Base-by-base conservation (phyloP, 2,113 vertebrate genomes). In the Baryphthengus martii region DNA sequence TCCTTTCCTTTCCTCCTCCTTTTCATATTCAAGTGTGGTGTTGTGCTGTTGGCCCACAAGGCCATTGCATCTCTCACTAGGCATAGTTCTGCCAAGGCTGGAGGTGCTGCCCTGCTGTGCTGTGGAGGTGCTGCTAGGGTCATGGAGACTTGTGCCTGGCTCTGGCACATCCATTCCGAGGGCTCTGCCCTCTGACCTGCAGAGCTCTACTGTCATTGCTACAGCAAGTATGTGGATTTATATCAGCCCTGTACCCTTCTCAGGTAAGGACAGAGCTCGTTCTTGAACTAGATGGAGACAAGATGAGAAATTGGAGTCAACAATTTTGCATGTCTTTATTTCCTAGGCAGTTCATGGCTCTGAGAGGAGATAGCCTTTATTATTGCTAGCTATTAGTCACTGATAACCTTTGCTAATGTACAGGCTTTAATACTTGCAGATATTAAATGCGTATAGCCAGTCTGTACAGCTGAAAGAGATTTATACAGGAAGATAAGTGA, bases 21-120 rank as follows among this genome's bases (percentile, higher is more conserved):
- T 67, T 67, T 28, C 8, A 2, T 11, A 11, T 20, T 74, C 26
- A 23, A 33, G 29, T 6, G 15, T 67, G 58, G 15, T 67, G 58
- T 13, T 0, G 0, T 0, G 0, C 14, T 55, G 29, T 35, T 5
- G 6, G 20, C 23, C 2, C 11, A 40, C 10, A 24, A 65, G 53
- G 18, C 33, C 17, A 0, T 16, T 59, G 47, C 39, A 37, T 29
- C 26, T 58, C 29, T 19, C 28, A 1, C 23, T 2, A 2, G 3
- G 26, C 12, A 13, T 13, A 6, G 26, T 4, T 26, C 39, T 45
- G 59, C 50, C 35, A 29, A 67, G 84, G 45, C 47, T 25, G 28
- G 50, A 28, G 42, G 3, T 53, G 59, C 47, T 67, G 71, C 62
- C 1, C 49, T 3, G 3, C 45, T 29, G 52, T 53, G 52, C 52